Conservation (phyloP, 2,113 vertebrate genomes). For the Pterocles orientalis region DNA sequence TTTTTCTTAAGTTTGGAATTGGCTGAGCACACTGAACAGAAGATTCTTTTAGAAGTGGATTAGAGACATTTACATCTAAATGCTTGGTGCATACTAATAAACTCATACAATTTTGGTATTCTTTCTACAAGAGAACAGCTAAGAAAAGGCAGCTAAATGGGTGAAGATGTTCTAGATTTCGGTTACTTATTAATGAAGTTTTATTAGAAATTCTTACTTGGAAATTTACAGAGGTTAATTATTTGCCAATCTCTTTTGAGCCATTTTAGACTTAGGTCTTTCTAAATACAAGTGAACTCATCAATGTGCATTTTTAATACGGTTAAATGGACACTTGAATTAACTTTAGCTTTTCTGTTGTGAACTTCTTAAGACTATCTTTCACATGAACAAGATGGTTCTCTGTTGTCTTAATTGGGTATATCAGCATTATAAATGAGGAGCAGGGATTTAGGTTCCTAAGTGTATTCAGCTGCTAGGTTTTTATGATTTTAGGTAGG, state of each 20-base stretch:
- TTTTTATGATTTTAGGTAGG: not conserved
- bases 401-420: not conserved
- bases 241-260: not conserved
- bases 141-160: not conserved
- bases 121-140: not conserved
- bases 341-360: not conserved
- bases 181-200: not conserved
- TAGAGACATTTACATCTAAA: constrained; percentile 52
- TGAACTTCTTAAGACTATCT: not conserved
- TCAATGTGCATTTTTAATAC: not conserved
- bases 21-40: constrained; percentile 19
- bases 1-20: constrained; percentile 28
- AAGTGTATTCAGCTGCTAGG: not conserved
- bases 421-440: not conserved
- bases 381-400: not conserved
- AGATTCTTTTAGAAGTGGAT: constrained; percentile 56
- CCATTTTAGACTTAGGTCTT: not conserved
- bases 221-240: not conserved
- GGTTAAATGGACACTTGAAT: not conserved
- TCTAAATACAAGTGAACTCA: not conserved
- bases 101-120: constrained; percentile 13
- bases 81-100: constrained; percentile 34
- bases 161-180: not conserved
- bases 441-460: not conserved
- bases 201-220: not conserved